Conservation (phyloP, 2,113 vertebrate species). For the Apeltes quadracus region DNA sequence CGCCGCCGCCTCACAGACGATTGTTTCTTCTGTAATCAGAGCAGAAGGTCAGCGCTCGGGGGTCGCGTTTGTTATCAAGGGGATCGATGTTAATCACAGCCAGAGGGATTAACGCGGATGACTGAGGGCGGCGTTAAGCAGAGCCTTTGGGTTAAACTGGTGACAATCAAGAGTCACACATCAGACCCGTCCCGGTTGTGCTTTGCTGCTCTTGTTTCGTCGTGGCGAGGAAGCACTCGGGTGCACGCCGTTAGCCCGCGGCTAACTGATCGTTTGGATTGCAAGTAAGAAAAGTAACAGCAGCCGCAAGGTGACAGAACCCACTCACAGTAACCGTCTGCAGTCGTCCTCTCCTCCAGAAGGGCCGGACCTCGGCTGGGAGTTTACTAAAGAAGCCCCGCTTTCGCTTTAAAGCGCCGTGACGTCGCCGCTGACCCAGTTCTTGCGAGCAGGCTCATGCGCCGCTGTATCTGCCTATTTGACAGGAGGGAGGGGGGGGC, state of each 20-base stretch:
- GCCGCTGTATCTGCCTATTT: slow-evolving; percentile 69
- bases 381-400: slow-evolving; percentile 54
- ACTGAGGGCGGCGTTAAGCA: slow-evolving; percentile 17
- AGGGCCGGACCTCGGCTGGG: slow-evolving; percentile 40
- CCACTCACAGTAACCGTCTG: neutral
- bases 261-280: too few species aligned
- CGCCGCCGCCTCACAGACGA: neutral
- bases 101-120: slow-evolving; percentile 39
- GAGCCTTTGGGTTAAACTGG: slow-evolving; percentile 18
- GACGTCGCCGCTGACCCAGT: slow-evolving; percentile 71
- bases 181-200: too few species aligned
- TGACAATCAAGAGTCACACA: neutral
- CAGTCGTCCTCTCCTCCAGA: slow-evolving; percentile 25
- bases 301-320: too few species aligned
- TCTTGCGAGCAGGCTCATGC: slow-evolving; percentile 45
- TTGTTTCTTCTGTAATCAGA: neutral
- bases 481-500: slow-evolving; percentile 32
- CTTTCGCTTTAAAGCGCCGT: slow-evolving; percentile 49
- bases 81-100: slow-evolving; percentile 52
- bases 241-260: too few species aligned
- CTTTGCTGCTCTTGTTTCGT: too few species aligned
- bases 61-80: slow-evolving; percentile 51
- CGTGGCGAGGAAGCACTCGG: too few species aligned
- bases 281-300: too few species aligned
- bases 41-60: slow-evolving; percentile 29